Evolutionary conservation across 2,113 vertebrate species (phyloP).

Genomic region (Conger conger): DNA sequence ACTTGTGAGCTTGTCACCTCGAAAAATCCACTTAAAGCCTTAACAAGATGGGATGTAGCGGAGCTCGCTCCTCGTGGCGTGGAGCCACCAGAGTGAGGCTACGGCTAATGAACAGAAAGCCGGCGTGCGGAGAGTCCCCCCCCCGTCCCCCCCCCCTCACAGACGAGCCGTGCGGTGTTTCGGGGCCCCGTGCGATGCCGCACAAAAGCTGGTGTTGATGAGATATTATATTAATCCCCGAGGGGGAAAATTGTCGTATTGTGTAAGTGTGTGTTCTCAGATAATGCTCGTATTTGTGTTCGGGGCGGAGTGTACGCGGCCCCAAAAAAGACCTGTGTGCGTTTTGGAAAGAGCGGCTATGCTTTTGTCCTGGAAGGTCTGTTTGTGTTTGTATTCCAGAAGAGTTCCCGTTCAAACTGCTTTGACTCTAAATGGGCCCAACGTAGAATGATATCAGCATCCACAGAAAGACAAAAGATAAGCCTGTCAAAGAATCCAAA

Average conservation of each 20-base stretch:
- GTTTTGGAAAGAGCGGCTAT: too few relatives aligned
- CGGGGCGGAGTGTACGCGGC: too few relatives aligned
- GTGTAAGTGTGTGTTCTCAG: too few relatives aligned
- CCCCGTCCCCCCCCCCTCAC: not conserved
- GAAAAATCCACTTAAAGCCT: constrained; percentile 43
- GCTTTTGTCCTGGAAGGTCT: too few relatives aligned
- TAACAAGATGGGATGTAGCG: constrained; percentile 45
- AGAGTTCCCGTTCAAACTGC: not conserved
- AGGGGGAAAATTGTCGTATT: too few relatives aligned
- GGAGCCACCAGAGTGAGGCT: constrained; percentile 5
- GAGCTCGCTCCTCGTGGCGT: not conserved
- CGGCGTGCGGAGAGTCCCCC: not conserved
- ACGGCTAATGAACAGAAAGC: constrained; percentile 16
- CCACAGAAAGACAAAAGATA: not conserved
- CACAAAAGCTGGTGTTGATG: not conserved
- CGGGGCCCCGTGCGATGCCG: not conserved
- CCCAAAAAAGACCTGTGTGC: too few relatives aligned
- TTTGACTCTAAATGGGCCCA: not conserved
- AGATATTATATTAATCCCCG: too few relatives aligned
- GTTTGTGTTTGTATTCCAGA: not conserved
- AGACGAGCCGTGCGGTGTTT: not conserved
- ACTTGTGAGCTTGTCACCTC: constrained; percentile 33
- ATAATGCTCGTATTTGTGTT: too few relatives aligned
- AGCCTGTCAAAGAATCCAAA: not conserved
- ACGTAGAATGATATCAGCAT: not conserved